Evolutionary conservation across 1,140 invertebrate genomes (phyloP).

Genomic region (Papilio dardanus): DNA sequence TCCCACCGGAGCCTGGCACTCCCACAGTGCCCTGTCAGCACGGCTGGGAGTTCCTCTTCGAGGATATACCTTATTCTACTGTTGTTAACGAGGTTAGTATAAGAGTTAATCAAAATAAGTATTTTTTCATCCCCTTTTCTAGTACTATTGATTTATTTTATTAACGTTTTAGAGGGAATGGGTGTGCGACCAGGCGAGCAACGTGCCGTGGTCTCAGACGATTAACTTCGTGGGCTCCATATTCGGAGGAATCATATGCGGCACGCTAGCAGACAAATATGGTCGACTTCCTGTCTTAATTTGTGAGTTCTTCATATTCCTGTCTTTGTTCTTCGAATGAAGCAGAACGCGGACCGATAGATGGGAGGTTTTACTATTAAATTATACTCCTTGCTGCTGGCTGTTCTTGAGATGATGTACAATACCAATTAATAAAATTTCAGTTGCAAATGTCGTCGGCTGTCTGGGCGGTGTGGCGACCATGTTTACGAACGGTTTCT

Average conservation of each 20-base stretch:
- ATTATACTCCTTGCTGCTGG: neutral
- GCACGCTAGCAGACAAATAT: constrained; percentile 81
- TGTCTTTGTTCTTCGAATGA: neutral
- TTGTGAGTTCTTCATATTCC: constrained; percentile 44
- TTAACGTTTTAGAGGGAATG: constrained; percentile 59
- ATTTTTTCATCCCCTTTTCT: neutral
- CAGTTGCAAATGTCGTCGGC: constrained; percentile 79
- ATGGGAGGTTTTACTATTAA: neutral
- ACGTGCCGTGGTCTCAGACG: constrained; percentile 57
- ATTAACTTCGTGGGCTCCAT: constrained; percentile 82
- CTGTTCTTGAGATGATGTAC: neutral
- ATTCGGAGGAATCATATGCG: constrained; percentile 82
- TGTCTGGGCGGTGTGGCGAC: constrained; percentile 79
- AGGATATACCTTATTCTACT: constrained; percentile 63
- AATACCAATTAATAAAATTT: constrained; percentile 29
- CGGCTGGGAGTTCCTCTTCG: constrained; percentile 63
- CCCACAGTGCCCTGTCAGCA: constrained; percentile 47
- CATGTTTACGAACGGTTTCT: constrained; percentile 72
- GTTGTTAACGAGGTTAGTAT: constrained; percentile 58
- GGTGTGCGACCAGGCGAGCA: constrained; percentile 56
- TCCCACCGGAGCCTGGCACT: constrained; percentile 48
- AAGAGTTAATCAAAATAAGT: neutral
- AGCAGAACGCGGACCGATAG: too few species aligned
- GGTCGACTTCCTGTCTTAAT: constrained; percentile 83
- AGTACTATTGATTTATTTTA: neutral